Conservation (phyloP, 2,797 vertebrate species). For the Buceros bicornis region DNA sequence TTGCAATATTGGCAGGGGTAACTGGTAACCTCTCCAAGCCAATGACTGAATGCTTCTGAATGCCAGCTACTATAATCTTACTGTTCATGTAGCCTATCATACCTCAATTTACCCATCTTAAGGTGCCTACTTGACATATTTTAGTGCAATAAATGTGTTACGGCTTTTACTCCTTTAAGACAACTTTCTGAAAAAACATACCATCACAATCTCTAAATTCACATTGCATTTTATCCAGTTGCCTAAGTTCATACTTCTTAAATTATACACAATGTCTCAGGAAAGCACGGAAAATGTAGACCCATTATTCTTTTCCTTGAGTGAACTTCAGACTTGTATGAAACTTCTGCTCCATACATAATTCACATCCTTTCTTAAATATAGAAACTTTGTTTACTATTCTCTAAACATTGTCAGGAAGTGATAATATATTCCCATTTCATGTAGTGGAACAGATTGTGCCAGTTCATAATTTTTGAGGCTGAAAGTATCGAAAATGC, state of each 20-base stretch:
- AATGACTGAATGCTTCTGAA: background rate
- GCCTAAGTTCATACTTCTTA: background rate
- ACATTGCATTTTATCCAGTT: background rate
- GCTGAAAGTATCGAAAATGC: background rate
- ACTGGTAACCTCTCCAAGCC: background rate
- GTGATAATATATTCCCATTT: background rate
- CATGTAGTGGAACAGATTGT: background rate
- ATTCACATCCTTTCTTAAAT: constrained; percentile 12
- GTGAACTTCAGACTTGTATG: background rate
- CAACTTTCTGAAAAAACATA: background rate
- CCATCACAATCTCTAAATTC: background rate
- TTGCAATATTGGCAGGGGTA: background rate
- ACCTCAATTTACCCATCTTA: background rate
- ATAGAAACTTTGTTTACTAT: background rate
- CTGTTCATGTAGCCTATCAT: background rate
- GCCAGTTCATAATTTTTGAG: background rate
- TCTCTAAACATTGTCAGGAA: background rate
- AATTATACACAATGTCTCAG: constrained; percentile 1
- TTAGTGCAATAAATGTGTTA: background rate
- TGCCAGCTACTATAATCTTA: background rate
- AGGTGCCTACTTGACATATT: background rate
- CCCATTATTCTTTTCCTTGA: background rate
- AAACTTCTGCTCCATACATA: constrained; percentile 8
- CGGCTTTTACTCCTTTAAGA: background rate
- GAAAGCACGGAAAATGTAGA: background rate